phyloP scores from a whole-genome alignment of 1,140 invertebrate genomes.

The Saccostrea glomerata region DNA sequence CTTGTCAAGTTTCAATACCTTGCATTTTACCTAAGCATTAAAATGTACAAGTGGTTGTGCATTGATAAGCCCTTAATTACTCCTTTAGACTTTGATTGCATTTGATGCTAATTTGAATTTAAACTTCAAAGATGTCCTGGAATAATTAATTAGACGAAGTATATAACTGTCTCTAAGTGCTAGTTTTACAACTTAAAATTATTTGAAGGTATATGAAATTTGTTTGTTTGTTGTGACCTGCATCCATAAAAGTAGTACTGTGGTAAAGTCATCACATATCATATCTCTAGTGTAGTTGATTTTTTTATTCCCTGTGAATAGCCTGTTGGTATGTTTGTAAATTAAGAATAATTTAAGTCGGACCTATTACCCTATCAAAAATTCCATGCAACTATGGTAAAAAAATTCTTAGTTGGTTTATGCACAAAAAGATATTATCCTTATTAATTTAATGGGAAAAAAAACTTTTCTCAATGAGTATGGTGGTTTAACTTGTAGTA shows the following conservation, averaged over 20 bases:
- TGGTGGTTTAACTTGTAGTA: too few relatives aligned
- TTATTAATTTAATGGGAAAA: too few relatives aligned
- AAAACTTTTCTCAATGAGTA: too few relatives aligned
- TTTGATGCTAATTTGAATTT: not conserved
- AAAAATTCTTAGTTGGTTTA: too few relatives aligned
- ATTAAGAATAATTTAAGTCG: too few relatives aligned
- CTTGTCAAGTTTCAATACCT: conserved; percentile 9
- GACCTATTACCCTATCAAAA: too few relatives aligned
- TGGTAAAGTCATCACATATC: not conserved
- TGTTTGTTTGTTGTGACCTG: conserved; percentile 30
- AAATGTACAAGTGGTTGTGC: not conserved
- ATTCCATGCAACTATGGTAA: too few relatives aligned
- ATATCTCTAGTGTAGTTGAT: too few relatives aligned
- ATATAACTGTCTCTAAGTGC: not conserved
- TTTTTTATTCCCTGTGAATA: too few relatives aligned
- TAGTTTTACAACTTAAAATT: not conserved
- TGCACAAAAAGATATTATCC: too few relatives aligned
- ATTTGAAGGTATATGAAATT: not conserved
- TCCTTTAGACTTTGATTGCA: not conserved
- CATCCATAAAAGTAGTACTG: not conserved
- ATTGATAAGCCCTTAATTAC: not conserved
- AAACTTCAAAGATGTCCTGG: not conserved
- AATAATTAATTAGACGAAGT: conserved; percentile 14
- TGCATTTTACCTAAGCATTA: not conserved
- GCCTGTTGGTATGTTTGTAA: too few relatives aligned